phyloP scores from a whole-genome alignment of 2,888 invertebrate species.

The Aproaerema taeniolella region DNA sequence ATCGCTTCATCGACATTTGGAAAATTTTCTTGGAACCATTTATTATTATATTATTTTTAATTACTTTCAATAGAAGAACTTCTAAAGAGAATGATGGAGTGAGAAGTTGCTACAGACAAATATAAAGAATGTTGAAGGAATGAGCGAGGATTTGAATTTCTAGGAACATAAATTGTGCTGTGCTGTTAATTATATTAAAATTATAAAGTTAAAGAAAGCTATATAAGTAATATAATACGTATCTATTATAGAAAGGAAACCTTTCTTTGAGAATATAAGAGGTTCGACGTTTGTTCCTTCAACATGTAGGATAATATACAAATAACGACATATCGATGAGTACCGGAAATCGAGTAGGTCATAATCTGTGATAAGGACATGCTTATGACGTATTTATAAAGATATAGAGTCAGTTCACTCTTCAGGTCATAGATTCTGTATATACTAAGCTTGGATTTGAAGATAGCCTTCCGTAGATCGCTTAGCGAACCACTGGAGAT shows the following conservation, averaged over 20 bases:
- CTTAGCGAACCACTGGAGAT: conserved; percentile 54
- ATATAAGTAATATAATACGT: too few relatives aligned
- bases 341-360: conserved; percentile 54
- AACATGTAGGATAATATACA: conserved; percentile 18
- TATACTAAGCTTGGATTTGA: conserved; percentile 64
- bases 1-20: background rate
- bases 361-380: conserved; percentile 74
- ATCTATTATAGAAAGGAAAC: too few relatives aligned
- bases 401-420: conserved; percentile 32
- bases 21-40: background rate
- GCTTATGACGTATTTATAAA: conserved; percentile 63
- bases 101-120: too few relatives aligned
- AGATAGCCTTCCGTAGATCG: conserved; percentile 67
- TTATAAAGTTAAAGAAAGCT: too few relatives aligned
- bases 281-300: background rate
- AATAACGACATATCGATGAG: conserved; percentile 63
- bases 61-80: background rate
- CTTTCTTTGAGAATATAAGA: background rate
- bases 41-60: too few relatives aligned
- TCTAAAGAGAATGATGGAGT: too few relatives aligned
- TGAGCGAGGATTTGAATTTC: too few relatives aligned
- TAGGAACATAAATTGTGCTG: too few relatives aligned
- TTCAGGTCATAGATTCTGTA: conserved; percentile 45
- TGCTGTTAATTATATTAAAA: too few relatives aligned
- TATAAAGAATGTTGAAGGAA: too few relatives aligned